A percentile compares a stretch with the other conserved stretches of the same genome.
These are phyloP conservation scores for Cheilinus undulatus DNA, from an alignment of 2,113 vertebrate genomes.

Conservation along the genomic window DNA sequence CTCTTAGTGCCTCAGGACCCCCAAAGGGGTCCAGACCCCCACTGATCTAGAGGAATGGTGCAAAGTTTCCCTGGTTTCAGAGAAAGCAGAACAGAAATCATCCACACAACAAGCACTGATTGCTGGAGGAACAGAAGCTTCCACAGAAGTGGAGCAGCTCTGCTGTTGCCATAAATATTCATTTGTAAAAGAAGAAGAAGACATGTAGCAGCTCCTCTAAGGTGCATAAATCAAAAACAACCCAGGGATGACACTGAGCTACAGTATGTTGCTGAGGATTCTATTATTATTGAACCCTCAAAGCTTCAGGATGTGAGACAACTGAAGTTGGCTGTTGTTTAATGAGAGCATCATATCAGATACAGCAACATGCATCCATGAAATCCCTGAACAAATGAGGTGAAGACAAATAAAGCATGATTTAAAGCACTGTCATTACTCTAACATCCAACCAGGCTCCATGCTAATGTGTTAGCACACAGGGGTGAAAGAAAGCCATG, in stretches of 20 bases:
- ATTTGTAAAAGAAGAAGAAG: not conserved
- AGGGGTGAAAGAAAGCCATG: too few species aligned
- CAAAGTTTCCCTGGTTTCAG: too few species aligned
- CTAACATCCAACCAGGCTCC: not conserved
- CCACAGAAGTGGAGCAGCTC: not conserved
- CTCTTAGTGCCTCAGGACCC: too few species aligned
- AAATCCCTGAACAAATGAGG: not conserved
- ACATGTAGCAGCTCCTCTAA: conserved; percentile 11
- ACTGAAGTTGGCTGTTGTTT: not conserved
- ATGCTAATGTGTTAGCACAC: too few species aligned
- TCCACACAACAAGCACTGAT: too few species aligned
- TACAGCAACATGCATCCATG: too few species aligned
- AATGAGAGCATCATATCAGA: not conserved
- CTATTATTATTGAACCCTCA: not conserved
- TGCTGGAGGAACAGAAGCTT: too few species aligned
- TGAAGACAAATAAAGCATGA: not conserved
- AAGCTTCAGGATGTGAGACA: not conserved
- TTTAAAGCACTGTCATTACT: not conserved
- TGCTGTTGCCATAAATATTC: conserved; percentile 29
- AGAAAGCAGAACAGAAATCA: too few species aligned
- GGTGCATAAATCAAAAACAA: conserved; percentile 15
- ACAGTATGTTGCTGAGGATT: not conserved
- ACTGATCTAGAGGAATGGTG: too few species aligned
- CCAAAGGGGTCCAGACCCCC: too few species aligned
- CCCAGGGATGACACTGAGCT: not conserved